Conservation (phyloP, 1,140 invertebrate species). For the Musca domestica region DNA sequence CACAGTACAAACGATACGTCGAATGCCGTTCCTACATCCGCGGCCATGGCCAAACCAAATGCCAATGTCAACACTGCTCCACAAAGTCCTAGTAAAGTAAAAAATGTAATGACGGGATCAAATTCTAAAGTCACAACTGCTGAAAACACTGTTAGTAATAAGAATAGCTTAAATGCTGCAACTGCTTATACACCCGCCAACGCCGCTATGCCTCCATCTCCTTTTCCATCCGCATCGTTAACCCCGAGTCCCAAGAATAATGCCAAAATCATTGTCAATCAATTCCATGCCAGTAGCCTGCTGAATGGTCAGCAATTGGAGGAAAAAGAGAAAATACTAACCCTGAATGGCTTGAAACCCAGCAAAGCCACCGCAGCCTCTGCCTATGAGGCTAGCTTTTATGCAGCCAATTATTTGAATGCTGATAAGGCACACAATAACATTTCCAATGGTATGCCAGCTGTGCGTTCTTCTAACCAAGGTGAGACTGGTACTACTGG, state of each 20-base stretch:
- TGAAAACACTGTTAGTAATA: background rate
- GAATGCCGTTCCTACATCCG: too few relatives aligned
- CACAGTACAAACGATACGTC: background rate
- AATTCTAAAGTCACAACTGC: background rate
- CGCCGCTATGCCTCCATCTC: background rate
- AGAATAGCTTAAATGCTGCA: background rate
- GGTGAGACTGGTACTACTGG: constrained; percentile 30
- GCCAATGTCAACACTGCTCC: too few relatives aligned
- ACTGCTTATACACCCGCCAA: constrained; percentile 2
- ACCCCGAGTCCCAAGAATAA: constrained; percentile 33
- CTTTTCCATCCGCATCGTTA: constrained; percentile 26
- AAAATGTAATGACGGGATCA: too few relatives aligned
- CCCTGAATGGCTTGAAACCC: constrained; percentile 43
- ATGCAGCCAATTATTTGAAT: constrained; percentile 40
- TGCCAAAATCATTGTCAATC: constrained; percentile 49
- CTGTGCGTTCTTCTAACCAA: background rate
- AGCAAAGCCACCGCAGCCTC: constrained; percentile 40
- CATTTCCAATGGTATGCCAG: background rate
- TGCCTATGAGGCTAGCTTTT: constrained; percentile 46
- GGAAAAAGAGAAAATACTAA: constrained; percentile 43
- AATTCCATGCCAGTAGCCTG: constrained; percentile 50
- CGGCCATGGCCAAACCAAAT: too few relatives aligned
- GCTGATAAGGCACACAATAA: constrained; percentile 16
- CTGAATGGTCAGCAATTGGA: constrained; percentile 41
- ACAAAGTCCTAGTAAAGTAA: too few relatives aligned